These are phyloP conservation scores for Scaptomyza montana DNA, from an alignment of 1,140 invertebrate genomes.

Conservation along the genomic window DNA sequence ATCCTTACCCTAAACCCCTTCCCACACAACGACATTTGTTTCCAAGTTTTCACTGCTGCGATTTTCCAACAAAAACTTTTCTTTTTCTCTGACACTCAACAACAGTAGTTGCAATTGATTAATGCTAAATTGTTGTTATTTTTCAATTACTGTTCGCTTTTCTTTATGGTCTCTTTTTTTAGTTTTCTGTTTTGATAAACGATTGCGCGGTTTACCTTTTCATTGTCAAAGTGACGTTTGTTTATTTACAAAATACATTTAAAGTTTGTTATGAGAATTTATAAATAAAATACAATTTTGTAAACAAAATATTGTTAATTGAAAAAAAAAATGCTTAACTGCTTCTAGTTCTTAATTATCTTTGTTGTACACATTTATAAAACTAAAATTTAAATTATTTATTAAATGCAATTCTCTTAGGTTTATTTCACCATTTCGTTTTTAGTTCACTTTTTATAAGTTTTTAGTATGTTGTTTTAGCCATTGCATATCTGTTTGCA, in stretches of 20 bases:
- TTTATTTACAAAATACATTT: no score
- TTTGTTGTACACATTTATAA: no score
- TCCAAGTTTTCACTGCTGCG: slow-evolving; percentile 1
- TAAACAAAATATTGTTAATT: no score
- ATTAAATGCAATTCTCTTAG: no score
- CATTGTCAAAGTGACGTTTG: no score
- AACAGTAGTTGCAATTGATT: slow-evolving; percentile 34
- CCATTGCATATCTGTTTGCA: neutral
- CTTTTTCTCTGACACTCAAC: slow-evolving; percentile 1
- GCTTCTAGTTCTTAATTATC: no score
- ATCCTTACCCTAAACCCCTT: no score
- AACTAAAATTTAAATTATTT: no score
- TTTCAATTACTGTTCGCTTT: slow-evolving; percentile 2
- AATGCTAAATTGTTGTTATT: slow-evolving; percentile 21
- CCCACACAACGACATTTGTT: neutral
- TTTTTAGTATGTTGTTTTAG: no score
- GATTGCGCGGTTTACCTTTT: neutral
- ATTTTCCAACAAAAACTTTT: slow-evolving; percentile 31
- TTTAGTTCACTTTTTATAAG: neutral
- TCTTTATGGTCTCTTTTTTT: neutral
- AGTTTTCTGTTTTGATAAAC: neutral
- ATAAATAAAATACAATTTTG: neutral
- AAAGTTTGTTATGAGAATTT: no score
- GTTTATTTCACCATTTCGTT: no score
- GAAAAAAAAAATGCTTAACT: no score